These are phyloP conservation scores for Saiga tatarica DNA, from an alignment of 2,113 vertebrate species.

Conservation along the genomic window DNA sequence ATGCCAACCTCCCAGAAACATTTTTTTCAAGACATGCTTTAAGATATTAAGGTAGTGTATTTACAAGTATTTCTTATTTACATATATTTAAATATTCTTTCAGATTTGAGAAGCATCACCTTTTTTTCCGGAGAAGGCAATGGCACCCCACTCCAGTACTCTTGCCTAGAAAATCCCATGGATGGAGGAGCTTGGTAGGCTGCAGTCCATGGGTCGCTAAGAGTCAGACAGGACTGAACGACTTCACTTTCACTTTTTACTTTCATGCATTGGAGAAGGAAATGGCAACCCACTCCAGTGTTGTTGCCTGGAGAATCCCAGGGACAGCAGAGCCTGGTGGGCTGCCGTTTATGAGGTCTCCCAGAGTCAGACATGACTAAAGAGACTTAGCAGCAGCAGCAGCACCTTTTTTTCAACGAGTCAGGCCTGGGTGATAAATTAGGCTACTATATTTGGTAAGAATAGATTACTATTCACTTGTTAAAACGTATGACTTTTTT, in stretches of 20 bases:
- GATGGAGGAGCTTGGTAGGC: too few relatives aligned
- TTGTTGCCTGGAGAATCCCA: too few relatives aligned
- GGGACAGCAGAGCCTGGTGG: fast-evolving
- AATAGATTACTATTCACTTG: not conserved
- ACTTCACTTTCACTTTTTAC: too few relatives aligned
- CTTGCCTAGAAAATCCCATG: too few relatives aligned
- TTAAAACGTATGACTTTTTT: not conserved
- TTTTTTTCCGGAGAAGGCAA: too few relatives aligned
- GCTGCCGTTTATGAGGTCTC: too few relatives aligned
- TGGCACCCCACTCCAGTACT: too few relatives aligned
- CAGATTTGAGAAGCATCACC: not conserved
- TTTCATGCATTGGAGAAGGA: too few relatives aligned
- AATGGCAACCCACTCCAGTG: too few relatives aligned
- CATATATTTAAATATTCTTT: not conserved
- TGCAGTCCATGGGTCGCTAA: too few relatives aligned
- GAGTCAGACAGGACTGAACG: fast-evolving
- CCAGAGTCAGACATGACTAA: too few relatives aligned
- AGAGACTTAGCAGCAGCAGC: too few relatives aligned
- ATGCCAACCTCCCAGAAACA: not conserved
- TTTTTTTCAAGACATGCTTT: not conserved
- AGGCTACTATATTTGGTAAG: not conserved
- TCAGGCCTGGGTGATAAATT: not conserved
- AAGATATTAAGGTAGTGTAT: not conserved
- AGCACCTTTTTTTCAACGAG: not conserved
- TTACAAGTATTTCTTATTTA: not conserved